A percentile compares a stretch with the other conserved stretches of the same genome.
Evolutionary conservation across 2,113 vertebrate species (phyloP).

Genomic region (Phylloscopus whistleri): DNA sequence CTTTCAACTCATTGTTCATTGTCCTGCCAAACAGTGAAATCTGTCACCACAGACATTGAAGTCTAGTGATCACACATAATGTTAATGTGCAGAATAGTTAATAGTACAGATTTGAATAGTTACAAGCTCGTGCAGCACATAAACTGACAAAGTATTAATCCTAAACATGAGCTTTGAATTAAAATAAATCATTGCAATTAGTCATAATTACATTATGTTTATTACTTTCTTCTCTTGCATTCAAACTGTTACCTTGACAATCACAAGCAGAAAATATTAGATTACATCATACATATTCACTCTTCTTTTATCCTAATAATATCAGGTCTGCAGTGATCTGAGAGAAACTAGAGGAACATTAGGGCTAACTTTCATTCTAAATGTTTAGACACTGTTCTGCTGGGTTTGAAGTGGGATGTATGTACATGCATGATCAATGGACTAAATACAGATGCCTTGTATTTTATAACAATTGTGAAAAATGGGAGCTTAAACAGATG

Average conservation of each 20-base stretch:
- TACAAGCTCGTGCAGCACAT: background rate
- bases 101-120: background rate
- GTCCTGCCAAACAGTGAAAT: background rate
- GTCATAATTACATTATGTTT: background rate
- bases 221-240: background rate
- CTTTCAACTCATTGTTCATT: background rate
- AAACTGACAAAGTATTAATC: background rate
- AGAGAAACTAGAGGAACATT: background rate
- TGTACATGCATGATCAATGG: background rate
- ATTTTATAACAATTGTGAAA: background rate
- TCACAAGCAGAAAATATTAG: background rate
- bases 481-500: background rate
- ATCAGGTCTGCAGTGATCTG: background rate
- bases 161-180: background rate
- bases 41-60: background rate
- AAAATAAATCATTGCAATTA: background rate
- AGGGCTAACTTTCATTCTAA: background rate
- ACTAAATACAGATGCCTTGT: background rate
- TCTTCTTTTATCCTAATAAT: background rate
- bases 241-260: background rate
- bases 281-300: background rate
- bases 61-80: background rate
- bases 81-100: background rate
- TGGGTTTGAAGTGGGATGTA: background rate
- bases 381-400: background rate